phyloP scores from a whole-genome alignment of 2,888 invertebrate species.

The Himalopsyche kuldschensis region DNA sequence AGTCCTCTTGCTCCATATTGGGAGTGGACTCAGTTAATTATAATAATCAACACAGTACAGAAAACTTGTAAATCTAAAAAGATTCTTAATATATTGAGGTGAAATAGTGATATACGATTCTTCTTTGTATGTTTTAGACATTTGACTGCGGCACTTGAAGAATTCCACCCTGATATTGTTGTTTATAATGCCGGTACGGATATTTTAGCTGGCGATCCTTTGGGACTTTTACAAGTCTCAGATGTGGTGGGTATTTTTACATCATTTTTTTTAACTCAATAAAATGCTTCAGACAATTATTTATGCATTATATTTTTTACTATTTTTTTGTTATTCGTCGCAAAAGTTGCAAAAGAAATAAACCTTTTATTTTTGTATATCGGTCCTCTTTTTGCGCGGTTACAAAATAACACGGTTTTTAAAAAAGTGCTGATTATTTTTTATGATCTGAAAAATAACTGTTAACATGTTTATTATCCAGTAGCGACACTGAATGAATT shows the following conservation, averaged over 20 bases:
- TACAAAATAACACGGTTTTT: no score
- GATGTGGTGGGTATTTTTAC: slow-evolving; percentile 58
- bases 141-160: slow-evolving; percentile 66
- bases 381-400: no score
- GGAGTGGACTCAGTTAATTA: not conserved
- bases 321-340: no score
- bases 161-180: slow-evolving; percentile 77
- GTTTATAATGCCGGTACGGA: slow-evolving; percentile 96
- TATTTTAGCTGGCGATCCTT: slow-evolving; percentile 73
- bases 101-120: not conserved
- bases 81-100: not conserved
- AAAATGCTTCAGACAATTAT: no score
- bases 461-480: no score
- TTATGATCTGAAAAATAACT: no score
- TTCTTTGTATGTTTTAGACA: slow-evolving; percentile 56
- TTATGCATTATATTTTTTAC: no score
- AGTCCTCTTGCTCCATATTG: not conserved
- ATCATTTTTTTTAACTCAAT: slow-evolving; percentile 8
- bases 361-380: no score
- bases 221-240: slow-evolving; percentile 73
- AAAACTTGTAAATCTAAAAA: not conserved
- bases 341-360: no score
- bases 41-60: not conserved
- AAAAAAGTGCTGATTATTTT: no score
- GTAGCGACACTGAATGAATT: no score